Base-by-base conservation (phyloP, 1,140 invertebrate species). In the Laupala kohalensis region DNA sequence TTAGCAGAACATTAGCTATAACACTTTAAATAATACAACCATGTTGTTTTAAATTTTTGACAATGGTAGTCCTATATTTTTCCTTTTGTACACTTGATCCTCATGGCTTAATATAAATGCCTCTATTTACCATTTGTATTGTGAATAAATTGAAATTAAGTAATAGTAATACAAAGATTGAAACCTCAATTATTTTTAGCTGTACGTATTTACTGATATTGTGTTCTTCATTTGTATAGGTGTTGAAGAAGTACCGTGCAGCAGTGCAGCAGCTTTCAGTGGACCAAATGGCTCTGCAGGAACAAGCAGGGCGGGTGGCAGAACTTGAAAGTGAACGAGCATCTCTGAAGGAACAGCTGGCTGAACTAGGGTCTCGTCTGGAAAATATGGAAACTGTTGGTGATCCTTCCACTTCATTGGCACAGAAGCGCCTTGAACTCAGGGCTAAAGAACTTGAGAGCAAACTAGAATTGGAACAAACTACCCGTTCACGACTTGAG, bases 181-280 rank as follows among this genome's bases (percentile, higher is more conserved):
- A n/a, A n/a, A n/a, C n/a, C n/a, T n/a, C n/a, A n/a, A n/a, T n/a
- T n/a, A n/a, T n/a, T n/a, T n/a, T n/a, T n/a, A n/a, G n/a, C n/a
- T n/a, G n/a, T n/a, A n/a, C n/a, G n/a, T n/a, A n/a, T n/a, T n/a
- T n/a, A n/a, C n/a, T n/a, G n/a, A n/a, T n/a, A n/a, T n/a, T n/a
- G n/a, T n/a, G n/a, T n/a, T 23, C n/a, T n/a, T n/a, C n/a, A n/a
- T 25, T 28, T 27, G 4, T 67, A 23, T 78, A 90, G 86, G 84
- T 95, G 5, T 84, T 97, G 83, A 95, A 95, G 81, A 97, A 97
- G 79, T 97, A 96, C 82, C 92, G 95, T 73, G 86, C 90, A 5
- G 86, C 90, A 19, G 93, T 97, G 0, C 89, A 91, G 76, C 92
- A 96, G 77, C 84, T 96, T 65, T 92, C 92, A 25, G 84, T 89